phyloP scores from a whole-genome alignment of 1,140 invertebrate species.

The Lepidurus arcticus region DNA sequence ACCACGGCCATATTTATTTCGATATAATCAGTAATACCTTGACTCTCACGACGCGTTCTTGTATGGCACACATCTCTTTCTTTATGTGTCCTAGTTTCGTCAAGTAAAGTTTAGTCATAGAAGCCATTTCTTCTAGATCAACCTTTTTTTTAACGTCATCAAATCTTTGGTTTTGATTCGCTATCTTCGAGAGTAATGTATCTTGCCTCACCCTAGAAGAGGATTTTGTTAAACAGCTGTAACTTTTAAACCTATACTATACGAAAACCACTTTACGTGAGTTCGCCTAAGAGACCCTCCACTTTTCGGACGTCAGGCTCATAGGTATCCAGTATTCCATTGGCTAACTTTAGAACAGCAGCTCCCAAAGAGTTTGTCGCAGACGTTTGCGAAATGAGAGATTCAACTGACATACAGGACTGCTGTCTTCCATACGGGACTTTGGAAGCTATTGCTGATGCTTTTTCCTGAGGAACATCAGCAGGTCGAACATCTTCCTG shows the following conservation, averaged over 20 bases:
- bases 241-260: constrained; percentile 31
- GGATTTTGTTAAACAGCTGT: background rate
- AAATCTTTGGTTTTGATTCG: constrained; percentile 37
- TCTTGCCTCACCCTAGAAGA: constrained; percentile 36
- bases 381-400: background rate
- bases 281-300: constrained; percentile 34
- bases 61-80: constrained; percentile 37
- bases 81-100: constrained; percentile 36
- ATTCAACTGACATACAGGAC: background rate
- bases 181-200: constrained; percentile 35
- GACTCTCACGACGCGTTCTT: constrained; percentile 36
- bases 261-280: constrained; percentile 36
- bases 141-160: constrained; percentile 24
- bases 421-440: background rate
- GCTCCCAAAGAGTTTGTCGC: constrained; percentile 5
- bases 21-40: constrained; percentile 35
- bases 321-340: constrained; percentile 36
- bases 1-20: background rate
- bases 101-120: constrained; percentile 36
- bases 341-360: constrained; percentile 31
- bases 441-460: background rate
- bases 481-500: background rate
- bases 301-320: constrained; percentile 34
- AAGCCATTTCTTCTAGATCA: constrained; percentile 35
- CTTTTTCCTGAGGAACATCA: background rate